Percentiles rank a stretch among this genome's conserved stretches.
These are phyloP conservation scores for Chlamydotis undulata DNA, from an alignment of 2,113 vertebrate genomes.

Conservation along the genomic window DNA sequence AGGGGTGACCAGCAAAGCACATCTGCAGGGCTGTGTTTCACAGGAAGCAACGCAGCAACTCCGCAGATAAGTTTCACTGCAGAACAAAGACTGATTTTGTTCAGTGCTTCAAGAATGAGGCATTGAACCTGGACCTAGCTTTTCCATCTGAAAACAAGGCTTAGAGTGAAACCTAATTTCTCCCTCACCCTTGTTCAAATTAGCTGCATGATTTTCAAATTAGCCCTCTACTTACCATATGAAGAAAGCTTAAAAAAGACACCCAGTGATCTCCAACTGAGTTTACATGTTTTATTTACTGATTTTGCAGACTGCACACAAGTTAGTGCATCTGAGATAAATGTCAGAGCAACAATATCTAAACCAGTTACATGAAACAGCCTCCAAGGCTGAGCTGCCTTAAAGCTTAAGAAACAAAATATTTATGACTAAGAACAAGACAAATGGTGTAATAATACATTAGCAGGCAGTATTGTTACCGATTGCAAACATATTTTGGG, in stretches of 20 bases:
- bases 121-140: slow-evolving; percentile 65
- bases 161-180: slow-evolving; percentile 6
- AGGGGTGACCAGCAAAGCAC: slow-evolving; percentile 41
- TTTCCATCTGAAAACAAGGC: slow-evolving; percentile 63
- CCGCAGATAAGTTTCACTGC: slow-evolving; percentile 77
- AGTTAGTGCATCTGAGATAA: not conserved
- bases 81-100: slow-evolving; percentile 80
- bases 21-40: slow-evolving; percentile 72
- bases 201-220: slow-evolving; percentile 7
- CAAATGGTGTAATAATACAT: not conserved
- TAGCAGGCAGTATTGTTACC: not conserved
- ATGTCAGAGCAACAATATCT: not conserved
- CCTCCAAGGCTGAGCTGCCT: not conserved
- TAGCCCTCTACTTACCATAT: not conserved
- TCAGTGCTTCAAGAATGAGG: slow-evolving; percentile 54
- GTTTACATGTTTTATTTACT: not conserved
- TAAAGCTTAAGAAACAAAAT: not conserved
- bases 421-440: not conserved
- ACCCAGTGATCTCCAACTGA: not conserved
- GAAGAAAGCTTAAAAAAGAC: slow-evolving; percentile 10
- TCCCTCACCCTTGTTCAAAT: not conserved
- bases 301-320: not conserved
- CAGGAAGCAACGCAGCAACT: slow-evolving; percentile 74
- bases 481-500: not conserved
- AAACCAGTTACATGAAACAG: not conserved